Evolutionary conservation across 2,797 vertebrate species (phyloP).

Genomic region (Mus minutoides): DNA sequence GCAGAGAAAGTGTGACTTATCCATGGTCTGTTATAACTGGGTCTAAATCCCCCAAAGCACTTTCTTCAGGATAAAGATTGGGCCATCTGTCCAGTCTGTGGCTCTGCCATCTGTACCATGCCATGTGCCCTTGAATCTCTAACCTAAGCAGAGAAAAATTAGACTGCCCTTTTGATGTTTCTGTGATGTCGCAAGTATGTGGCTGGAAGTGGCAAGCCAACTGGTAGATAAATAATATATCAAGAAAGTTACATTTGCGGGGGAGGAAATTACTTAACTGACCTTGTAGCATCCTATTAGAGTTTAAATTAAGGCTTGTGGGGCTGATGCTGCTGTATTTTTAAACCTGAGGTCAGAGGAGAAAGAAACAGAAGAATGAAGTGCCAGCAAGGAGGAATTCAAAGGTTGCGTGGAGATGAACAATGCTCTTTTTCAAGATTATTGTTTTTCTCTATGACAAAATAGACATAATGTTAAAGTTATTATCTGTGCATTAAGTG

Average conservation of each 20-base stretch:
- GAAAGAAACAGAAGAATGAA: not conserved
- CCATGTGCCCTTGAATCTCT: constrained; percentile 39
- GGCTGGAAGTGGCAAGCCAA: constrained; percentile 8
- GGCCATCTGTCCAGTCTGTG: constrained; percentile 51
- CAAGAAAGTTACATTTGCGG: constrained; percentile 54
- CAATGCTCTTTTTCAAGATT: not conserved
- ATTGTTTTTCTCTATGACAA: not conserved
- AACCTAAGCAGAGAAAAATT: not conserved
- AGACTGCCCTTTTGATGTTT: not conserved
- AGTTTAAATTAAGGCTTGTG: constrained; percentile 58
- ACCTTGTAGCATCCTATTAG: constrained; percentile 35
- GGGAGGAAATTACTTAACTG: constrained; percentile 38
- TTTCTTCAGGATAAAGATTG: constrained; percentile 19
- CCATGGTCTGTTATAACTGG: not conserved
- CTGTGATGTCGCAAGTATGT: not conserved
- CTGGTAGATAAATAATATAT: constrained; percentile 60
- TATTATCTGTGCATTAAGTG: not conserved
- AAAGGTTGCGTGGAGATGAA: not conserved
- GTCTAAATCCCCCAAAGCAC: constrained; percentile 16
- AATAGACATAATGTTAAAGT: not conserved
- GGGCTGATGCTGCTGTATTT: constrained; percentile 8
- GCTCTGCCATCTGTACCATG: not conserved
- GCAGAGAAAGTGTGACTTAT: not conserved
- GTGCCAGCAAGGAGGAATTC: constrained; percentile 8
- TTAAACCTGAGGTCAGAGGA: constrained; percentile 32